Evolutionary conservation across 1,140 invertebrate species (phyloP), one percentile per base, ranked within the genome.

Genomic region (Triops cancriformis): DNA sequence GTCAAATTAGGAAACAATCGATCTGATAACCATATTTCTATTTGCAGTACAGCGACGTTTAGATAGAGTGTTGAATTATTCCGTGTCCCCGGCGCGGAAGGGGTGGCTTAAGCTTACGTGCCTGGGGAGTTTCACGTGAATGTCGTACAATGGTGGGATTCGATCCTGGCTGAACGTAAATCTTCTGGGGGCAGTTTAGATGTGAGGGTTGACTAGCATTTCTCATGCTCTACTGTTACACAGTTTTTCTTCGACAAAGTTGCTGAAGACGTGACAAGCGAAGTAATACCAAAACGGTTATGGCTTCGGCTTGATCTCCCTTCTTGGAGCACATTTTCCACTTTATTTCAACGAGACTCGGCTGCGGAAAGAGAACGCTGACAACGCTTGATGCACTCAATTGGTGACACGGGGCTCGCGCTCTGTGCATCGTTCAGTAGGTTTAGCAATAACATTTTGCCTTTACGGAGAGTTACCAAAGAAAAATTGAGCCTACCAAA

Each of bases 101-200:
- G 51, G 51, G 51, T 64, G 14, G 51, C 51, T 18, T 23, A 64
- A 37, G 51, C 14, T 18, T 64, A 23, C 14, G 51, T 64, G 51
- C 14, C 18, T 37, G 23, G 51, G 23, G 51, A 64, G 51, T 64
- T 64, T 10, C 51, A 23, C 51, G 51, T 64, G 51, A 23, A 64
- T 64, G 23, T 64, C 51, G 2, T 64, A 64, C 51, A 64, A 23
- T 64, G 23, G 51, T 23, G 10, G 4, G 51, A 64, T 23, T 64
- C 51, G 23, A 23, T 64, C 51, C 14, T 64, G 10, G 18, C 23
- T 64, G 51, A 23, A 64, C 51, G 23, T 64, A 64, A 64, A 64
- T 64, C 51, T 64, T 64, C 51, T 64, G 51, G n/a, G 51, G 51
- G 51, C 51, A 64, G 51, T 64, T 64, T 23, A 64, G 51, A 64